Evolutionary conservation across 1,140 invertebrate genomes (phyloP), one percentile per base, ranked within the genome.

Genomic region (Andrena cerasifolii): DNA sequence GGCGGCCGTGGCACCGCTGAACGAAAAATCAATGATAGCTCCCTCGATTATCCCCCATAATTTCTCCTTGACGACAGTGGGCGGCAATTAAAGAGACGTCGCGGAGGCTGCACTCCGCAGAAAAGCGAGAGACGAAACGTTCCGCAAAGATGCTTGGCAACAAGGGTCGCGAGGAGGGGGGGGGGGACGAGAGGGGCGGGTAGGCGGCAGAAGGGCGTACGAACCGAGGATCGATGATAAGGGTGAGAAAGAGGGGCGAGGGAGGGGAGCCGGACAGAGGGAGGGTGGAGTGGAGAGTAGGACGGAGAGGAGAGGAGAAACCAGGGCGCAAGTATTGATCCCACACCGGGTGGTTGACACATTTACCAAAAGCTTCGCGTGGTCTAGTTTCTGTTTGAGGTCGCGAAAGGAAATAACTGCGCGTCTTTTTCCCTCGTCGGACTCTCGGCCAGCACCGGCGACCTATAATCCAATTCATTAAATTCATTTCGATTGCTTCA

Each of bases 251-350:
- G 61, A 49, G 54, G 62, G 14, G 72, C 45, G 45, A 68, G 71
- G 53, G 51, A 56, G 40, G 51, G 47, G 59, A 65, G 82, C 76
- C 84, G 53, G 77, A 31, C 75, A 49, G 28, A 31, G 40, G 31
- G 81, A 26, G 51, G 53, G 47, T n/a, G 18, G 59, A 58, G 70
- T 31, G 6, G 66, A 71, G 26, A 45, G 62, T n/a, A 70, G 56
- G 63, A 47, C 36, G 51, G 59, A 54, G 56, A 56, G 71, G 73
- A 79, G 67, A 68, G 75, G 82, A 66, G 71, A 75, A 88, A 87
- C 86, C 86, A 86, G 89, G 87, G 67, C 88, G 88, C 84, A 82
- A 89, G 89, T 90, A 90, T 90, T 90, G 89, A 90, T 90, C 89
- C 80, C 77, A 45, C 63, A 43, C 68, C 62, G 79, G 82, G 80